Conservation (phyloP, 2,113 vertebrate species). For the Campylorhamphus procurvoides region DNA sequence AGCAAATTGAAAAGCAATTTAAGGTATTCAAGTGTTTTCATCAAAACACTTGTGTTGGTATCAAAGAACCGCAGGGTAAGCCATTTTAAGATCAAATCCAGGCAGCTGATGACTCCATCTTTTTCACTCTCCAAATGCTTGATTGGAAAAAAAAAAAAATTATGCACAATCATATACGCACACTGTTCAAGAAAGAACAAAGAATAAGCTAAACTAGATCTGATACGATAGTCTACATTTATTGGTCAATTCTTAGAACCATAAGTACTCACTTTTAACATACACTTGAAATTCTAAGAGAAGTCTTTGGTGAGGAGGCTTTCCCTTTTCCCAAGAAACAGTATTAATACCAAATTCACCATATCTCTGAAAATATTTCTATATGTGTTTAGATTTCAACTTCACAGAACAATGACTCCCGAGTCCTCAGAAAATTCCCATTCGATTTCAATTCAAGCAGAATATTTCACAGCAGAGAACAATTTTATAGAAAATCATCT, state of each 20-base stretch:
- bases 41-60: constrained; percentile 96
- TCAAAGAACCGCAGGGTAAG: constrained; percentile 96
- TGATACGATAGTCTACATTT: neutral
- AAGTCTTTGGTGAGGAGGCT: neutral
- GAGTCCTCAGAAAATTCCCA: neutral
- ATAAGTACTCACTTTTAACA: neutral
- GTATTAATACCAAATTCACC: neutral
- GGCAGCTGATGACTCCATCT: constrained; percentile 90
- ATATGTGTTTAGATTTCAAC: neutral
- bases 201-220: neutral
- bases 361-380: neutral
- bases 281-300: neutral
- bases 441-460: neutral
- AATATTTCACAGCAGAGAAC: neutral
- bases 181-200: neutral
- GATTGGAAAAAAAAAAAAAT: neutral
- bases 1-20: constrained; percentile 91
- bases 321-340: neutral
- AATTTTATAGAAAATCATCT: neutral
- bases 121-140: constrained; percentile 93
- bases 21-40: constrained; percentile 96
- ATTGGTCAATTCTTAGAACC: neutral
- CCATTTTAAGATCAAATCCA: constrained; percentile 97
- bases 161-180: neutral
- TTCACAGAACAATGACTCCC: neutral